Evolutionary conservation across 1,140 invertebrate genomes (phyloP).

Genomic region (Drosophila funebris): DNA sequence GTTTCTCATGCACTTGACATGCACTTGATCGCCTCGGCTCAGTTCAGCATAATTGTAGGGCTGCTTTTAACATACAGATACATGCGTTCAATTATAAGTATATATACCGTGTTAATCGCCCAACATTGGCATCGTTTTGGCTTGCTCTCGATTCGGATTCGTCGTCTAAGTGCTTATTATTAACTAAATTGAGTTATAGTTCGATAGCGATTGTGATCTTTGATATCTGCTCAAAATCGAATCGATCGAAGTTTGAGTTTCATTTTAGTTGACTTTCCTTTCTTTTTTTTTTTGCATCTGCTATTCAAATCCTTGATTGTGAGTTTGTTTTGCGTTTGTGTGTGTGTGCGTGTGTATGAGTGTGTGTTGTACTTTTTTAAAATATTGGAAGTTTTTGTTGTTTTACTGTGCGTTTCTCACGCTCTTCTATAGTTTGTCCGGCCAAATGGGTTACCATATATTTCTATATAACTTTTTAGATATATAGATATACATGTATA

Average conservation of each 20-base stretch:
- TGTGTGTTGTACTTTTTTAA: slow-evolving; percentile 38
- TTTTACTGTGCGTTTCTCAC: background rate
- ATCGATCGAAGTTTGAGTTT: background rate
- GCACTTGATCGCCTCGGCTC: background rate
- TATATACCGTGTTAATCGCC: slow-evolving; percentile 35
- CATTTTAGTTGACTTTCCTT: background rate
- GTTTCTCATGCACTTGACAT: slow-evolving; percentile 10
- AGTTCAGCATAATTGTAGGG: slow-evolving; percentile 1
- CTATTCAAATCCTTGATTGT: background rate
- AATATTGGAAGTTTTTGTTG: slow-evolving; percentile 65
- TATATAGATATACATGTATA: slow-evolving; percentile 7
- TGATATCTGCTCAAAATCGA: background rate
- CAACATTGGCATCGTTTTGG: slow-evolving; percentile 31
- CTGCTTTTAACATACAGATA: slow-evolving; percentile 5
- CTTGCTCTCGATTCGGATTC: slow-evolving; percentile 25
- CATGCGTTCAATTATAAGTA: slow-evolving; percentile 11
- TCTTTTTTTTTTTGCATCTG: no score
- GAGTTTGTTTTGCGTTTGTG: background rate
- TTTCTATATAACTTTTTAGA: slow-evolving; percentile 24
- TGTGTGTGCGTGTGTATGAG: background rate
- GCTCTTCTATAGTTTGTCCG: slow-evolving; percentile 3
- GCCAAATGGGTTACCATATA: slow-evolving; percentile 37
- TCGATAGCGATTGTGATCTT: slow-evolving; percentile 25
- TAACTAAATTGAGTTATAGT: slow-evolving; percentile 36
- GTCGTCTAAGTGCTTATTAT: slow-evolving; percentile 22